Conservation (phyloP, 2,888 invertebrate genomes). For the Sarcophaga rosellei region DNA sequence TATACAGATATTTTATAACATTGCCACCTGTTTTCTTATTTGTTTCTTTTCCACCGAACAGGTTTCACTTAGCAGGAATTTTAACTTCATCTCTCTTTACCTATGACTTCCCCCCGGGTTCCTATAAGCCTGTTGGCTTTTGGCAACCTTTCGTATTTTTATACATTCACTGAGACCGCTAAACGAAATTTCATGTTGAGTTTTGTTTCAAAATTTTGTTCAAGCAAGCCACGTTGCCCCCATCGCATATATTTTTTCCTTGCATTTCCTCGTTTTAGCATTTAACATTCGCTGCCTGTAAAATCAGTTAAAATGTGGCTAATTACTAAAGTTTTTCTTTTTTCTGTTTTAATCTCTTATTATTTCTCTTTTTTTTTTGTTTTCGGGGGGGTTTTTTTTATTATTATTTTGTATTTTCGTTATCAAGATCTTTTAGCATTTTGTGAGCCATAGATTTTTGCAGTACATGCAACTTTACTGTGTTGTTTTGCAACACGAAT, state of each 20-base stretch:
- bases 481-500: constrained; percentile 22
- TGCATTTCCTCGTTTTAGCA: no score
- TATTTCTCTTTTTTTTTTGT: neutral
- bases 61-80: constrained; percentile 44
- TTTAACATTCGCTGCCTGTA: constrained; percentile 67
- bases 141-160: constrained; percentile 42
- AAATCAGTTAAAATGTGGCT: constrained; percentile 79
- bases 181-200: constrained; percentile 45
- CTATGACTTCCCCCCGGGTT: neutral
- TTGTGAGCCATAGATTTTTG: constrained; percentile 15
- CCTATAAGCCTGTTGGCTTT: neutral
- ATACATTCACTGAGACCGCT: neutral
- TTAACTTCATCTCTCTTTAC: constrained; percentile 8
- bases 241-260: constrained; percentile 12
- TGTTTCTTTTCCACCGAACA: constrained; percentile 38
- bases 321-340: constrained; percentile 79
- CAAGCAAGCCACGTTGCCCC: neutral
- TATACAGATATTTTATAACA: constrained; percentile 56
- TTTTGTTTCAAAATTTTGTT: neutral
- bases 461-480: constrained; percentile 47
- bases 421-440: constrained; percentile 60
- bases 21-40: constrained; percentile 59
- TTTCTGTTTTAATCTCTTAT: constrained; percentile 50
- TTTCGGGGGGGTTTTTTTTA: constrained; percentile 41
- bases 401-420: constrained; percentile 35